A percentile compares a stretch with the other conserved stretches of the same genome.
Conservation (phyloP, 2,113 vertebrate species). For the Calonectris borealis region DNA sequence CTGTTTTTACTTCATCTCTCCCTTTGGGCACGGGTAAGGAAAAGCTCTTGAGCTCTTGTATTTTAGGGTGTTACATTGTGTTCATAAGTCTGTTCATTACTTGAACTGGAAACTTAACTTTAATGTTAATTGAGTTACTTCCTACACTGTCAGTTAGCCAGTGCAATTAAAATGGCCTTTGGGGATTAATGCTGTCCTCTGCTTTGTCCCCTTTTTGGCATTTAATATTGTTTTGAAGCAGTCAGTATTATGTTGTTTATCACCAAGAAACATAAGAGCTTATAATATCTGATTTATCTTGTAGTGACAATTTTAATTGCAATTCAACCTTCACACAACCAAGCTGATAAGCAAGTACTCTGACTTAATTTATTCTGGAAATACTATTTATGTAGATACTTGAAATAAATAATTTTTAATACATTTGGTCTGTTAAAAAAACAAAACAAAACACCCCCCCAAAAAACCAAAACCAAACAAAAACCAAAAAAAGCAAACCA, state of each 20-base stretch:
- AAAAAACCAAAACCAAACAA: neutral
- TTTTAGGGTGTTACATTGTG: neutral
- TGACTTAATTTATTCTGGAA: neutral
- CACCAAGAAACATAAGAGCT: neutral
- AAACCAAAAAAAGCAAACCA: too few species aligned
- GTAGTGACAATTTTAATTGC: neutral
- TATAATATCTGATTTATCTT: neutral
- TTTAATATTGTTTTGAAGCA: neutral
- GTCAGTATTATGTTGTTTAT: neutral
- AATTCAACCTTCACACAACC: neutral
- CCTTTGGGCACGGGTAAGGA: conserved; percentile 87
- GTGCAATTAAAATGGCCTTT: neutral
- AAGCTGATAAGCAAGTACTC: neutral
- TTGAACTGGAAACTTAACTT: neutral
- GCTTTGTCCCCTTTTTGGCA: neutral
- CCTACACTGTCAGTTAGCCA: neutral
- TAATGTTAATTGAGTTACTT: neutral
- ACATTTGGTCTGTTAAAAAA: neutral
- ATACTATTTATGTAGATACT: neutral
- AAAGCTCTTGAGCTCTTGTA: neutral
- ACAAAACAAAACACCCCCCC: too few species aligned
- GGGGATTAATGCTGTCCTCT: neutral
- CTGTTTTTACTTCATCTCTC: conserved; percentile 95
- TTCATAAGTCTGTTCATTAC: neutral
- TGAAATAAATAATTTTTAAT: neutral